A percentile compares a stretch with the other conserved stretches of the same genome.
These are phyloP conservation scores for Phenganax subtilis DNA, from an alignment of 92 coral and sea anemone genomes.

Conservation along the genomic window DNA sequence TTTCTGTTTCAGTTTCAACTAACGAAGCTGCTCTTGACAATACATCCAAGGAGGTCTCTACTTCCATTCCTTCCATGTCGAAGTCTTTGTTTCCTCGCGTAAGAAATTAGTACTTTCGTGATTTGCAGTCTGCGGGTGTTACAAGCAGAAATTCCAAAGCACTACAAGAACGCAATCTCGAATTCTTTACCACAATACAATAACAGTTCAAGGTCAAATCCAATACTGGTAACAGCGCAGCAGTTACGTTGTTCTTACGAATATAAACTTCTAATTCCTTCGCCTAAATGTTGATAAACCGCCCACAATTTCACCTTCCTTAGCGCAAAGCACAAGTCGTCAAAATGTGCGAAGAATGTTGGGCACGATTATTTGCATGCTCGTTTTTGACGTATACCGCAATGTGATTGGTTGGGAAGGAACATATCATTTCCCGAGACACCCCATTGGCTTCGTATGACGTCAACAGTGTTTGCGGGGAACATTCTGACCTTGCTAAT, in stretches of 20 bases:
- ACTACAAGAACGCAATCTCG: constrained; percentile 14
- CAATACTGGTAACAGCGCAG: neutral
- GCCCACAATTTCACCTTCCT: neutral
- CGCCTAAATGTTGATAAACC: constrained; percentile 13
- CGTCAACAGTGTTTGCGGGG: constrained; percentile 34
- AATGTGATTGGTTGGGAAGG: constrained; percentile 24
- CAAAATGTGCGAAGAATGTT: constrained; percentile 28
- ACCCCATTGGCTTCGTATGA: constrained; percentile 37
- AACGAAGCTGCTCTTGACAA: constrained; percentile 97
- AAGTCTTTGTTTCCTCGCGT: constrained; percentile 11
- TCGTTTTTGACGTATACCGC: constrained; percentile 7
- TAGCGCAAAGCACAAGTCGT: neutral
- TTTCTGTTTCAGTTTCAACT: constrained; percentile 68
- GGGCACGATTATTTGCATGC: constrained; percentile 37
- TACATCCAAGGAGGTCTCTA: constrained; percentile 95
- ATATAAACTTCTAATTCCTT: constrained; percentile 15
- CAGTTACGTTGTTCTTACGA: neutral
- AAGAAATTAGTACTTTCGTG: constrained; percentile 29
- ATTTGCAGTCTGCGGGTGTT: constrained; percentile 10
- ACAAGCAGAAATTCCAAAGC: constrained; percentile 38
- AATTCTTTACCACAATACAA: constrained; percentile 28
- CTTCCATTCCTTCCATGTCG: constrained; percentile 41
- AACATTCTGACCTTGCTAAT: constrained; percentile 18
- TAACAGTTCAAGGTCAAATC: constrained; percentile 18
- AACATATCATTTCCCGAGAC: constrained; percentile 40